These are phyloP conservation scores for Eidolon helvum DNA, from an alignment of 2,113 vertebrate genomes.

Conservation along the genomic window DNA sequence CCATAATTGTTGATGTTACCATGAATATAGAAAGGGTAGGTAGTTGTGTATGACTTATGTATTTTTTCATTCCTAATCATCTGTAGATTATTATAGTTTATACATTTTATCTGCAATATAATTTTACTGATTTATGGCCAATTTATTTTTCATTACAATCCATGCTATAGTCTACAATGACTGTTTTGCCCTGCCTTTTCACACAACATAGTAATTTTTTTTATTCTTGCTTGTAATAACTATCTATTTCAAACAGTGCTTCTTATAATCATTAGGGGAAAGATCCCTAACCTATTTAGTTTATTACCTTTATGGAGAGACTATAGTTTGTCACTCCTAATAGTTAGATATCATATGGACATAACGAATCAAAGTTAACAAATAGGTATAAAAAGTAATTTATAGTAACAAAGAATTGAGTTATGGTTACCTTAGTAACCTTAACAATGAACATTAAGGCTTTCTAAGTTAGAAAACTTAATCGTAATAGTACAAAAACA, in stretches of 20 bases:
- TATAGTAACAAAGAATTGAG: slow-evolving; percentile 50
- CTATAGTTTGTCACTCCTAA: slow-evolving; percentile 28
- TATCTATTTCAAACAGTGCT: slow-evolving; percentile 22
- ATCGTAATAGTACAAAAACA: slow-evolving; percentile 31
- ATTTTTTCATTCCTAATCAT: neutral
- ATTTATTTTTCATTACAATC: neutral
- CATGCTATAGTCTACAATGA: neutral
- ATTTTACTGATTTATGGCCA: neutral
- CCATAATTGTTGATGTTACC: neutral
- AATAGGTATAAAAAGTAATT: slow-evolving; percentile 63
- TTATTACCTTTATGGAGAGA: slow-evolving; percentile 35
- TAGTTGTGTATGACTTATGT: neutral
- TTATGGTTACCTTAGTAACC: slow-evolving; percentile 65
- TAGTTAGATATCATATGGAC: neutral
- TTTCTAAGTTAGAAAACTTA: slow-evolving; percentile 50
- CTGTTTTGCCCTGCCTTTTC: neutral
- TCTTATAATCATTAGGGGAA: neutral
- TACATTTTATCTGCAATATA: neutral
- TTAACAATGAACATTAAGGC: slow-evolving; percentile 30
- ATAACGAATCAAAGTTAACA: slow-evolving; percentile 56
- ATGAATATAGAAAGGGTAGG: neutral
- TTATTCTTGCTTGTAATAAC: slow-evolving; percentile 14
- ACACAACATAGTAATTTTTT: slow-evolving; percentile 37
- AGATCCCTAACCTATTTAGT: slow-evolving; percentile 12
- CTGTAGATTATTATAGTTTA: neutral